These are phyloP conservation scores for Streblospio benedicti DNA, from an alignment of 1,140 invertebrate species.

Conservation along the genomic window DNA sequence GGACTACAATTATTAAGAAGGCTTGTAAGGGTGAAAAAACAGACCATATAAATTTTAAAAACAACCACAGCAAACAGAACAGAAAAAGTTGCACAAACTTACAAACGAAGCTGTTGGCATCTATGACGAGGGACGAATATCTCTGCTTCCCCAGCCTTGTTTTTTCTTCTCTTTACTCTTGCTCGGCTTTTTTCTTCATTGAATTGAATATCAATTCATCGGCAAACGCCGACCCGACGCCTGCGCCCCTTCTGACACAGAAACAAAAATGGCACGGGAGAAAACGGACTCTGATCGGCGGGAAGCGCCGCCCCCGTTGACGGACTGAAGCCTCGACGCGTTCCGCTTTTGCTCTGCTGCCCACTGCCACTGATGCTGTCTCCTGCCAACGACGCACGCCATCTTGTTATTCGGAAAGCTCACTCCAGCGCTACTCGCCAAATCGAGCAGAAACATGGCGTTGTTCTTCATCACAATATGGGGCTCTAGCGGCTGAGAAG, in stretches of 20 bases:
- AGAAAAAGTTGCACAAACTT: no score
- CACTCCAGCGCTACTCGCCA: slow-evolving; percentile 60
- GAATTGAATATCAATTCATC: slow-evolving; percentile 41
- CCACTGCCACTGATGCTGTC: slow-evolving; percentile 49
- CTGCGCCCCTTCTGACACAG: slow-evolving; percentile 34
- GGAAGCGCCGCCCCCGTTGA: slow-evolving; percentile 39
- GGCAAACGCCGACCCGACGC: slow-evolving; percentile 42
- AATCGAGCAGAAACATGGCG: slow-evolving; percentile 83
- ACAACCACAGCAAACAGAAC: no score
- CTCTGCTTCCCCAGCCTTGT: no score
- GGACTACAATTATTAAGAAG: no score
- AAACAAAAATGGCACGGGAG: slow-evolving; percentile 38
- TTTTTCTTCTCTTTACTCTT: no score
- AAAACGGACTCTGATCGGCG: slow-evolving; percentile 40
- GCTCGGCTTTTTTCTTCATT: slow-evolving; percentile 35
- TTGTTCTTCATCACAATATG: slow-evolving; percentile 83
- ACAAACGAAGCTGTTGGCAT: no score
- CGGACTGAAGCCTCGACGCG: slow-evolving; percentile 46
- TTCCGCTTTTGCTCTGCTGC: slow-evolving; percentile 44
- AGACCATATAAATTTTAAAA: no score
- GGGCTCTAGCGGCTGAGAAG: slow-evolving; percentile 55
- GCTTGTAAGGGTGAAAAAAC: no score
- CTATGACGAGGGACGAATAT: no score
- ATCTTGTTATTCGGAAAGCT: slow-evolving; percentile 1
- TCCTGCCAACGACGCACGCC: slow-evolving; percentile 43